A percentile compares a stretch with the other conserved stretches of the same genome.
Conservation (phyloP, 2,113 vertebrate species). For the Gymnobelideus leadbeateri region DNA sequence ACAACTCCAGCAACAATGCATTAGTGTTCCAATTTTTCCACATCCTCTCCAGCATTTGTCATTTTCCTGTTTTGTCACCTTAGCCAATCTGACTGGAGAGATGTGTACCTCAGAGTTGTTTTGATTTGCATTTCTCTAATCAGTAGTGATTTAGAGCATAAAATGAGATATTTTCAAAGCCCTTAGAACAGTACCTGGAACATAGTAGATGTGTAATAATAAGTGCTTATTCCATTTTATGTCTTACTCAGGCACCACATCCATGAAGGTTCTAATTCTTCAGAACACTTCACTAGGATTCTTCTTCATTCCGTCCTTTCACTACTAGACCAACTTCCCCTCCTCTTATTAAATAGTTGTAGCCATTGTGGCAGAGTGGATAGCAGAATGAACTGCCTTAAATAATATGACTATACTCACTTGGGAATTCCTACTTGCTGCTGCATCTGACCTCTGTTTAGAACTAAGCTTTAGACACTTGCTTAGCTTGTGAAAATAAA, state of each 20-base stretch:
- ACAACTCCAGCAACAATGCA: too few species aligned
- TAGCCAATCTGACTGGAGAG: too few species aligned
- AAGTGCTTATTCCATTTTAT: neutral
- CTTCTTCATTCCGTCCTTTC: neutral
- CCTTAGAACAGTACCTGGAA: neutral
- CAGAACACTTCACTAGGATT: neutral
- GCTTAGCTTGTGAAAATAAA: neutral
- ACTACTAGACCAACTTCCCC: neutral
- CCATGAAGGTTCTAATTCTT: neutral
- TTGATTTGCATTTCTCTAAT: too few species aligned
- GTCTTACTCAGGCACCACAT: neutral
- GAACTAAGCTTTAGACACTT: neutral
- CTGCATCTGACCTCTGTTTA: neutral
- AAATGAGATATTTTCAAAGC: neutral
- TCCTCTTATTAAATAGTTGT: neutral
- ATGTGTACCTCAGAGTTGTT: too few species aligned
- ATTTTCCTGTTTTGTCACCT: too few species aligned
- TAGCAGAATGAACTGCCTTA: neutral
- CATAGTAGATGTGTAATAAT: neutral
- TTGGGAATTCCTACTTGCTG: neutral
- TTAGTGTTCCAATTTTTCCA: too few species aligned
- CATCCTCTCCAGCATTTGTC: too few species aligned
- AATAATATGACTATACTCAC: neutral
- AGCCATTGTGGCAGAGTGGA: neutral
- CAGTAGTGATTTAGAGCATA: too few species aligned